Base-by-base conservation (phyloP, 2,888 invertebrate genomes). In the Marronus borbonicus region DNA sequence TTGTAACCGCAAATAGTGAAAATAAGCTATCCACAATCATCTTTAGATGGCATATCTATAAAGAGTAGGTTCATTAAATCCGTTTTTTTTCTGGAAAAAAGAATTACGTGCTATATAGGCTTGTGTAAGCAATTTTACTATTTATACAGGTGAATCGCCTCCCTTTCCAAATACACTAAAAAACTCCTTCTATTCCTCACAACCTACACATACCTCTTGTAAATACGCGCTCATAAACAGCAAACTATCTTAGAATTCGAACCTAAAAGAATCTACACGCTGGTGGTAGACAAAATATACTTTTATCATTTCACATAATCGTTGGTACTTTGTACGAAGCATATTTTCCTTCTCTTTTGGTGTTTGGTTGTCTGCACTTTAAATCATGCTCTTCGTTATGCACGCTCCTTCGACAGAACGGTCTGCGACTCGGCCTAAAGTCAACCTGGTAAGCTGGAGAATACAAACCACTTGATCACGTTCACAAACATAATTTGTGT, bases 401-500 rank as follows among this genome's bases (percentile, higher is more conserved):
- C 64, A 31, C 49, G 64, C 64, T 64, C 52, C 55, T 55, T 64
- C 50, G 28, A 65, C 49, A 17, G 36, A 58, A 58, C 24, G 72
- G 72, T 58, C 72, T 44, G 44, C 44, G 44, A 44, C 44, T 44
- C 20, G 28, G 36, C 72, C 55, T 20, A 72, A 72, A 72, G 72
- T 72, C 72, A 58, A 58, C 72, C 1, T 24, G 58, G 72, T 58
- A 58, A 58, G 72, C 72, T 60, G 64, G 62, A 39, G 52, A 77
- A 69, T 44, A 70, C 77, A 70, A 72, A 77, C 77, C 77, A 77
- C 77, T 77, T 77, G 77, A 77, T 69, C 77, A 77, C 77, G 77
- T 69, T 69, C 77, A 77, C 77, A 77, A 77, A 77, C 64, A 77
- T 69, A 69, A 77, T 77, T 77, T 64, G 77, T 64, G 77, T 69